Conservation (phyloP, 2,797 vertebrate genomes). For the Enteromius afrohamiltoni region DNA sequence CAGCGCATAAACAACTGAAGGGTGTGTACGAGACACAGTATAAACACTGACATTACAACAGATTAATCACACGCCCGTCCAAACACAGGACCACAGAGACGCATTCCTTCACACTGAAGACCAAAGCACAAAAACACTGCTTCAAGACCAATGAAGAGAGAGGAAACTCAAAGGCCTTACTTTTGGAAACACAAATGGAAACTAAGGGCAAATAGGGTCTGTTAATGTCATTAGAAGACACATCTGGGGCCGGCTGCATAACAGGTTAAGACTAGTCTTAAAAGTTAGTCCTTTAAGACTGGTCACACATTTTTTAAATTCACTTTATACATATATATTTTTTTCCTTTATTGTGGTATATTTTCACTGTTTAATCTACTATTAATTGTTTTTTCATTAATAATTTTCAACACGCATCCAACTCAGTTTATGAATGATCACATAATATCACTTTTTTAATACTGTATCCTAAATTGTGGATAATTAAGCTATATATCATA, state of each 20-base stretch:
- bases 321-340: too few relatives aligned
- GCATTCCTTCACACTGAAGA: neutral
- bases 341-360: too few relatives aligned
- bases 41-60: constrained; percentile 29
- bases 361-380: too few relatives aligned
- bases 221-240: neutral
- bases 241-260: neutral
- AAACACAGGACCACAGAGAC: neutral
- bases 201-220: neutral
- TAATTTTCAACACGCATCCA: too few relatives aligned
- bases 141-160: neutral
- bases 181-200: neutral
- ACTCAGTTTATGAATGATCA: too few relatives aligned
- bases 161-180: neutral
- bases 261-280: too few relatives aligned
- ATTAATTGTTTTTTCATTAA: too few relatives aligned
- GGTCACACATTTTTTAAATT: too few relatives aligned
- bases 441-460: too few relatives aligned
- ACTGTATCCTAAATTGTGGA: too few relatives aligned
- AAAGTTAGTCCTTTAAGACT: too few relatives aligned
- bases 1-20: neutral
- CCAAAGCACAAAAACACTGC: neutral
- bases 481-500: too few relatives aligned
- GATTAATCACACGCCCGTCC: neutral
- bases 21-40: neutral